Conservation (phyloP, 2,888 invertebrate genomes). For the Phasia obesa region DNA sequence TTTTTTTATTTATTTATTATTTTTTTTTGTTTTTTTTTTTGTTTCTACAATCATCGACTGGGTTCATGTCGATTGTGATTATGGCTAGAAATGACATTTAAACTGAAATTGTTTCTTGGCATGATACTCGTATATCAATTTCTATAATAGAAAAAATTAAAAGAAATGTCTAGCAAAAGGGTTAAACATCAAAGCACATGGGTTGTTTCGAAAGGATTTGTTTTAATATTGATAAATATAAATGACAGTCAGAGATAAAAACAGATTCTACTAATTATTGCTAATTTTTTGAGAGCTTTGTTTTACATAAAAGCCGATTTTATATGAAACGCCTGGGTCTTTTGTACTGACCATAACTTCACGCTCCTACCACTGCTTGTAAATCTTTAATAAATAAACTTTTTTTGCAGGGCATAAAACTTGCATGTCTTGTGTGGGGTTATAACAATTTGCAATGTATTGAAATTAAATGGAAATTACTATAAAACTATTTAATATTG, state of each 20-base stretch:
- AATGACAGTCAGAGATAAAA: too few relatives aligned
- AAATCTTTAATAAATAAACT: constrained; percentile 12
- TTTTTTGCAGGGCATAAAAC: background rate
- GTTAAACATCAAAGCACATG: constrained; percentile 55
- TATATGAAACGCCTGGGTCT: constrained; percentile 10
- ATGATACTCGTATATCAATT: constrained; percentile 82
- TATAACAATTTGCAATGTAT: constrained; percentile 79
- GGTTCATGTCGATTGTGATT: constrained; percentile 74
- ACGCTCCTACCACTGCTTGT: background rate
- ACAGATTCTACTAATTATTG: too few relatives aligned
- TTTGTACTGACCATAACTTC: background rate
- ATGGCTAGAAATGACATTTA: constrained; percentile 72
- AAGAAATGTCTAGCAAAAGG: constrained; percentile 31
- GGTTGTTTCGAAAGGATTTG: constrained; percentile 45
- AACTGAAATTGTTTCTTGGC: constrained; percentile 82
- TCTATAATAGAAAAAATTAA: constrained; percentile 61
- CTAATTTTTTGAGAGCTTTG: too few relatives aligned
- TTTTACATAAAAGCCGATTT: background rate
- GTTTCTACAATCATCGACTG: constrained; percentile 30
- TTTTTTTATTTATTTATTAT: background rate
- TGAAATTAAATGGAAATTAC: constrained; percentile 73
- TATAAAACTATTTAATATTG: constrained; percentile 71
- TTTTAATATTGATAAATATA: too few relatives aligned
- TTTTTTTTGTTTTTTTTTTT: background rate
- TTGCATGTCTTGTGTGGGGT: constrained; percentile 73